phyloP scores from a whole-genome alignment of 2,888 invertebrate species.

The Stenoptilia bipunctidactyla region DNA sequence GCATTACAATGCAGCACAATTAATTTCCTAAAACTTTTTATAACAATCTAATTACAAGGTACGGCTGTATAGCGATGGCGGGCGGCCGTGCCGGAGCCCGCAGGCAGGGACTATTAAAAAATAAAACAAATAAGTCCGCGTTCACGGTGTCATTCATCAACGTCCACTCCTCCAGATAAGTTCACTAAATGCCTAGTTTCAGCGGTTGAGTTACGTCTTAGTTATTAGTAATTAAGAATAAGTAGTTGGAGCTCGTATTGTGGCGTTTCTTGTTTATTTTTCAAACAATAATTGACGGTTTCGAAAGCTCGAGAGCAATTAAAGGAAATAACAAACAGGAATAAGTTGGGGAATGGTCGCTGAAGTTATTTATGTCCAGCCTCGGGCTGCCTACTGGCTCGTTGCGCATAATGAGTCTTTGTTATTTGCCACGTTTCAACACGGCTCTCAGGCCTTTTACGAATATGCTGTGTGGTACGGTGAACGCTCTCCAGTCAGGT shows the following conservation, averaged over 20 bases:
- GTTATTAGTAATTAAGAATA: constrained; percentile 65
- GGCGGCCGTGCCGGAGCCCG: constrained; percentile 19
- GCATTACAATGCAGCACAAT: constrained; percentile 40
- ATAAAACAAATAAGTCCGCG: constrained; percentile 32
- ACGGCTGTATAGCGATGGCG: constrained; percentile 34
- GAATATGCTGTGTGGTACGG: too few relatives aligned
- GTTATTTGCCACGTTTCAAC: constrained; percentile 13
- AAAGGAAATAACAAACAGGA: constrained; percentile 54
- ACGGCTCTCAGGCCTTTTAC: too few relatives aligned
- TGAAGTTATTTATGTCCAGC: constrained; percentile 37
- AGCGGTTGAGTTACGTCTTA: constrained; percentile 60
- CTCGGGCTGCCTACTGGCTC: constrained; percentile 21
- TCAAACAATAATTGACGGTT: constrained; percentile 55
- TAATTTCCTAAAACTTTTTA: constrained; percentile 59
- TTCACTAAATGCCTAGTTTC: constrained; percentile 56
- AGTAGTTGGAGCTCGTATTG: constrained; percentile 43
- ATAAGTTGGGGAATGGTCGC: constrained; percentile 27
- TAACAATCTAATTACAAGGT: constrained; percentile 55
- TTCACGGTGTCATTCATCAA: constrained; percentile 53
- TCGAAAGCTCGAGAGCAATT: constrained; percentile 41
- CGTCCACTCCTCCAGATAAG: constrained; percentile 43
- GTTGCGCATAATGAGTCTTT: constrained; percentile 26
- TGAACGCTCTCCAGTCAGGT: too few relatives aligned
- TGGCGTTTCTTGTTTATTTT: constrained; percentile 42
- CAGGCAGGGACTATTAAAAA: constrained; percentile 25